These are phyloP conservation scores for Phrixothrix hirtus DNA, from an alignment of 2,888 invertebrate species.

Conservation along the genomic window DNA sequence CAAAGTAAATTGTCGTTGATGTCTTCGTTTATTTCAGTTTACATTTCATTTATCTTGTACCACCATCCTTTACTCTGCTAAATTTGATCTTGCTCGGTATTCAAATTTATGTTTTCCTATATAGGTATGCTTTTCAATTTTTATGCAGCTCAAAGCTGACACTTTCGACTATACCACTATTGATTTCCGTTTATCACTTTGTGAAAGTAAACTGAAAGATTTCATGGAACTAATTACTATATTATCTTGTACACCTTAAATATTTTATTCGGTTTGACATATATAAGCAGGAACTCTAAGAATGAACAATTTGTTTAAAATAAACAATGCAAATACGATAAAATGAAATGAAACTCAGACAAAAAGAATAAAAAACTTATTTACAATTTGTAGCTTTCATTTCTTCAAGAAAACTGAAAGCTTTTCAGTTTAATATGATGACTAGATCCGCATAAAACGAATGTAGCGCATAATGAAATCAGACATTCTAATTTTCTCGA, in stretches of 20 bases:
- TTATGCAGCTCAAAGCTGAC: conserved; percentile 27
- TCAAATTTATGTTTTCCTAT: conserved; percentile 18
- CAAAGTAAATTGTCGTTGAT: conserved; percentile 34
- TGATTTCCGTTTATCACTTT: conserved; percentile 28
- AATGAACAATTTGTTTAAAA: conserved; percentile 19
- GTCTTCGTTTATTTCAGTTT: conserved; percentile 37
- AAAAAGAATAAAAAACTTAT: conserved; percentile 25
- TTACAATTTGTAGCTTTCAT: conserved; percentile 31
- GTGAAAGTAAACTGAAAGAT: too few relatives aligned
- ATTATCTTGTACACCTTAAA: too few relatives aligned
- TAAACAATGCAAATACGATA: conserved; percentile 13
- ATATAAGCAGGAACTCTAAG: too few relatives aligned
- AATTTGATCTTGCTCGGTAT: conserved; percentile 24
- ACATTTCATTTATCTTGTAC: conserved; percentile 42
- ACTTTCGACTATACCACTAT: conserved; percentile 16
- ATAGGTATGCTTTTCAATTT: conserved; percentile 26
- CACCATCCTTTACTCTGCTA: conserved; percentile 25
- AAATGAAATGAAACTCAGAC: conserved; percentile 24
- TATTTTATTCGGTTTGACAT: too few relatives aligned
- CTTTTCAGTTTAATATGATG: conserved; percentile 30
- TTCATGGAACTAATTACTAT: too few relatives aligned
- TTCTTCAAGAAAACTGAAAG: conserved; percentile 28
- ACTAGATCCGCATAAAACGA: conserved; percentile 31
- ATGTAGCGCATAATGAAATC: conserved; percentile 33
- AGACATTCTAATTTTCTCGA: conserved; percentile 35